phyloP scores from a whole-genome alignment of 2,113 vertebrate genomes.

The Proteles cristata region DNA sequence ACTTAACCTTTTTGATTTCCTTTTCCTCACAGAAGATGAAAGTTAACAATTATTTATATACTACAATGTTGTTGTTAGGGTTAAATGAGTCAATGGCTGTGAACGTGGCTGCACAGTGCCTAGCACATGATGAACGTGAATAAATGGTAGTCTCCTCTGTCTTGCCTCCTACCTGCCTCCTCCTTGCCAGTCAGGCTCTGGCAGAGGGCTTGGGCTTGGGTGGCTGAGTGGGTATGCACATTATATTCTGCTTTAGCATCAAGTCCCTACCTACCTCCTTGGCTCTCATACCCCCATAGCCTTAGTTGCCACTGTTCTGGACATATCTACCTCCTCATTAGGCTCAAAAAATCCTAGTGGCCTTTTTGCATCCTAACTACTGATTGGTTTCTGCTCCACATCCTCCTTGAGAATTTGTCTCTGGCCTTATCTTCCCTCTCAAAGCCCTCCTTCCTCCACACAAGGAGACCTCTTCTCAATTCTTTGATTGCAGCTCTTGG shows the following conservation, averaged over 20 bases:
- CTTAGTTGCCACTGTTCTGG: background rate
- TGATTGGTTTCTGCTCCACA: background rate
- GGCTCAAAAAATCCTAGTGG: background rate
- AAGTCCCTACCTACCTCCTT: background rate
- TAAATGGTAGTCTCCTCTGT: background rate
- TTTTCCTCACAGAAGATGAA: slow-evolving; percentile 4
- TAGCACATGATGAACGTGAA: background rate
- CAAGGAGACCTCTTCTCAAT: background rate
- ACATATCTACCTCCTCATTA: background rate
- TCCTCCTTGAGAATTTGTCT: background rate
- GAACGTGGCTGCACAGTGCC: background rate
- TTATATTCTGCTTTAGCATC: background rate
- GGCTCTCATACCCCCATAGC: background rate
- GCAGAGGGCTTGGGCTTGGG: background rate
- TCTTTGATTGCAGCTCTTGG: background rate
- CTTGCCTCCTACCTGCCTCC: background rate
- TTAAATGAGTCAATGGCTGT: rapidly evolving
- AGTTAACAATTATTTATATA: background rate
- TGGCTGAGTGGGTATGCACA: background rate
- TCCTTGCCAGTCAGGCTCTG: background rate
- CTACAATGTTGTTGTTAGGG: background rate
- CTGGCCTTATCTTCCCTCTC: background rate
- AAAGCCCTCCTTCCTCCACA: background rate
- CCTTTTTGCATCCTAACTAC: background rate
- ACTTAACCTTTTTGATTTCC: background rate